These are phyloP conservation scores for Hypomesus transpacificus DNA, from an alignment of 2,113 vertebrate genomes.

Conservation along the genomic window DNA sequence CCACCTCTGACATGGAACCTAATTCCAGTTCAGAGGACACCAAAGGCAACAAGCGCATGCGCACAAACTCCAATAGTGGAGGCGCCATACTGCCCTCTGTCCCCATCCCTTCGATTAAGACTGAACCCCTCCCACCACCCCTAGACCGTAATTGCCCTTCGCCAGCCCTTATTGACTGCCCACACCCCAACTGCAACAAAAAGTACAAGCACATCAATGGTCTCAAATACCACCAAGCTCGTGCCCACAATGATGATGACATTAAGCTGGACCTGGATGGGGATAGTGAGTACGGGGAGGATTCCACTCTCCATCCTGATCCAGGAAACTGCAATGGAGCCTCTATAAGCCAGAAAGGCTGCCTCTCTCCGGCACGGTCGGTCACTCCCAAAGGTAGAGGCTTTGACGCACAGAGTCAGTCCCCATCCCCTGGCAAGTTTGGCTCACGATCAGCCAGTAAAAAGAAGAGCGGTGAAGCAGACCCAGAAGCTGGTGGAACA, in stretches of 20 bases:
- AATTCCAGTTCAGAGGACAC: constrained; percentile 98
- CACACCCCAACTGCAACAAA: constrained; percentile 98
- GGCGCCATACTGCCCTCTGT: constrained; percentile 49
- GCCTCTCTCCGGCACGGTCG: constrained; percentile 90
- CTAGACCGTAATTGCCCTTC: constrained; percentile 91
- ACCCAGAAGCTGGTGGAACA: constrained; percentile 79
- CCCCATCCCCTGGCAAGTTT: constrained; percentile 90
- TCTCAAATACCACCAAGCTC: constrained; percentile 97
- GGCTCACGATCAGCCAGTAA: constrained; percentile 83
- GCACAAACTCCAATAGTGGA: constrained; percentile 85
- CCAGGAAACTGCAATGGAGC: constrained; percentile 89
- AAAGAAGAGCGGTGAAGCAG: constrained; percentile 89
- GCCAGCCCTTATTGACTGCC: constrained; percentile 96
- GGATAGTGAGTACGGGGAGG: constrained; percentile 94
- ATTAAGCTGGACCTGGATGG: constrained; percentile 90
- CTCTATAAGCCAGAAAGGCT: constrained; percentile 84
- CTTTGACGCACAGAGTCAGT: constrained; percentile 90
- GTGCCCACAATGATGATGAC: constrained; percentile 90
- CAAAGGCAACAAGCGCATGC: constrained; percentile 96
- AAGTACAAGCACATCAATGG: constrained; percentile 99
- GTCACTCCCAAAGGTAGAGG: constrained; percentile 92
- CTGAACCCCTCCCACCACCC: constrained; percentile 77
- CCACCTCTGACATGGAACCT: constrained; percentile 95
- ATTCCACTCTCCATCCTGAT: constrained; percentile 83
- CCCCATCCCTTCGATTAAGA: constrained; percentile 76